A percentile compares a stretch with the other conserved stretches of the same genome.
These are phyloP conservation scores for Acanthurus leucopareius DNA, from an alignment of 2,797 vertebrate genomes.

Conservation along the genomic window DNA sequence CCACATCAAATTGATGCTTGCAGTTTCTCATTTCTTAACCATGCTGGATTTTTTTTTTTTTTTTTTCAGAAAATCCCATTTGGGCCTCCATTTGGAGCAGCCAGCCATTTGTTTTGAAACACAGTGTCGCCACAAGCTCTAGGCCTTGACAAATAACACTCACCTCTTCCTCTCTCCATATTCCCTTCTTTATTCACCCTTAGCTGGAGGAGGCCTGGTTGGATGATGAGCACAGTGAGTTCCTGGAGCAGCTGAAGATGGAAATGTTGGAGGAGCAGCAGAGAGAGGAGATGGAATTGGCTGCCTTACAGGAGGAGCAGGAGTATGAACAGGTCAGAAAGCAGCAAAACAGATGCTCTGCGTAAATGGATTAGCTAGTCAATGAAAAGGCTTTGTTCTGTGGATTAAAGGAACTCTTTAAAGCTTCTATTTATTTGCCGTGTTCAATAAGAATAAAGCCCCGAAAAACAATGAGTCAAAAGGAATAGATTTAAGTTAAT, in stretches of 20 bases:
- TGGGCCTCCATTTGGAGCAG: slow-evolving; percentile 46
- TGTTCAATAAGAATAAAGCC: slow-evolving; percentile 19
- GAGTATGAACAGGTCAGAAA: slow-evolving; percentile 81
- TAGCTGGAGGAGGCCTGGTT: slow-evolving; percentile 98
- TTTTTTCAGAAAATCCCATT: slow-evolving; percentile 51
- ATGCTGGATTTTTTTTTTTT: slow-evolving; percentile 13
- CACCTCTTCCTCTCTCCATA: not conserved
- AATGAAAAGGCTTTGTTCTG: slow-evolving; percentile 20
- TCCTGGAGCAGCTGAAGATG: slow-evolving; percentile 97
- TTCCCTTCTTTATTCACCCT: slow-evolving; percentile 72
- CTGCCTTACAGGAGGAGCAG: slow-evolving; percentile 89
- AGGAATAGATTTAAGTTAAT: slow-evolving; percentile 9
- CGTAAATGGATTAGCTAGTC: slow-evolving; percentile 18
- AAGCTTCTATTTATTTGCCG: slow-evolving; percentile 5
- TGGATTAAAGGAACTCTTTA: slow-evolving; percentile 10
- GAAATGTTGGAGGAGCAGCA: slow-evolving; percentile 96
- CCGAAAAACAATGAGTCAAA: slow-evolving; percentile 2
- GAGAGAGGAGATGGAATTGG: slow-evolving; percentile 90
- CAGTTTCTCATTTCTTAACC: slow-evolving; percentile 32
- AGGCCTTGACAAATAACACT: slow-evolving; percentile 51
- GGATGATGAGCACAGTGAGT: slow-evolving; percentile 97
- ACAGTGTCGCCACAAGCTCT: slow-evolving; percentile 43
- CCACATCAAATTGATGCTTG: not conserved
- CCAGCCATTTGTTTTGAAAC: slow-evolving; percentile 59
- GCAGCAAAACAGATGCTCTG: slow-evolving; percentile 23